A percentile compares a stretch with the other conserved stretches of the same genome.
These are phyloP conservation scores for Nasonovia ribisnigri DNA, from an alignment of 2,888 invertebrate species.

Conservation along the genomic window DNA sequence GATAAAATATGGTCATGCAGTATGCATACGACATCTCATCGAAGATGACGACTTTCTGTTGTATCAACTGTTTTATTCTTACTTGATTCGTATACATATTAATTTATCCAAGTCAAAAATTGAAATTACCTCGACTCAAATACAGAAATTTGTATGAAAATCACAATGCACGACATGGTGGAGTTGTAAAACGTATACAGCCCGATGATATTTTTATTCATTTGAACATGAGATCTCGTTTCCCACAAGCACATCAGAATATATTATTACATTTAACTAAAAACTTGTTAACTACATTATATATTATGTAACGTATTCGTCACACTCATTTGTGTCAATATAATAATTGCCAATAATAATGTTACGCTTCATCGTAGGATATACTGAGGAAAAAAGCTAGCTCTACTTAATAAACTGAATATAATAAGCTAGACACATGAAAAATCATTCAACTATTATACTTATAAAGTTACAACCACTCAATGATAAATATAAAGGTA, in stretches of 20 bases:
- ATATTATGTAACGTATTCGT: not conserved
- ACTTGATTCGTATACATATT: not conserved
- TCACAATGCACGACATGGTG: not conserved
- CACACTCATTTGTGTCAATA: not conserved
- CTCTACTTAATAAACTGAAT: not conserved
- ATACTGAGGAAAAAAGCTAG: not conserved
- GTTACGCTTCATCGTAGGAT: not conserved
- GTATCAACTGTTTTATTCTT: not conserved
- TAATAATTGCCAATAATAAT: not conserved
- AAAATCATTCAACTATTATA: not conserved
- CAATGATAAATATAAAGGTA: not conserved
- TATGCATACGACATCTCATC: not conserved
- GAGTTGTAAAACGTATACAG: not conserved
- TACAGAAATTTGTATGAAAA: not conserved
- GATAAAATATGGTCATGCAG: not conserved
- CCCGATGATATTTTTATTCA: not conserved
- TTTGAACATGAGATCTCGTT: not conserved
- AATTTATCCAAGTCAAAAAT: not conserved
- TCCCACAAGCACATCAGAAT: not conserved
- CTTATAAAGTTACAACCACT: not conserved
- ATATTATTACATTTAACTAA: not conserved
- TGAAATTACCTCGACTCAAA: not conserved
- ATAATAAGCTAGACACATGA: not conserved
- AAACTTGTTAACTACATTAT: not conserved
- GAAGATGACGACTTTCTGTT: not conserved